These are phyloP conservation scores for Microctenopoma stevenorrisi DNA, from an alignment of 2,797 vertebrate species.

Conservation along the genomic window DNA sequence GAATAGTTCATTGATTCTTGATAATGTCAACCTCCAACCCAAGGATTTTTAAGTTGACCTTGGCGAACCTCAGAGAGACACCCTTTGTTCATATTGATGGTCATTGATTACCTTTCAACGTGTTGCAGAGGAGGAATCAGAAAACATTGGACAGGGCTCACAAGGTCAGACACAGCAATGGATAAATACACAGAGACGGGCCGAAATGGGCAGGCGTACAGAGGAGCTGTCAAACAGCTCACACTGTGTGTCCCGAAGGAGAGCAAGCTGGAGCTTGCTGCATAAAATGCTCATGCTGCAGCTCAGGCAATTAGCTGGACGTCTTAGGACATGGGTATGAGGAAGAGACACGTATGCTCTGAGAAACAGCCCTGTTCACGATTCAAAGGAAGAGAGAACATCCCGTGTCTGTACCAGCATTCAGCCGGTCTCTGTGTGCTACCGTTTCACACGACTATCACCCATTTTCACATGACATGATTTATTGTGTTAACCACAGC, in stretches of 20 bases:
- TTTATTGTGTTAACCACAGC: slow-evolving; percentile 33
- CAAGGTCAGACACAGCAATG: slow-evolving; percentile 50
- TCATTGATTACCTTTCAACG: slow-evolving; percentile 69
- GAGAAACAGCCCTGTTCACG: background rate
- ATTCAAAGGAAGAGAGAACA: no score
- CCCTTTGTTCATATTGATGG: slow-evolving; percentile 44
- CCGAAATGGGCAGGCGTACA: slow-evolving; percentile 30
- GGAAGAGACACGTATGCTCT: slow-evolving; percentile 3
- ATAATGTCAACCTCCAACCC: slow-evolving; percentile 2
- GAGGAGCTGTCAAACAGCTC: slow-evolving; percentile 64
- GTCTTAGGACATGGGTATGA: slow-evolving; percentile 18
- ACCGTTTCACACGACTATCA: slow-evolving; percentile 40
- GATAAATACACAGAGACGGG: slow-evolving; percentile 36
- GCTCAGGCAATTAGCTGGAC: slow-evolving; percentile 46
- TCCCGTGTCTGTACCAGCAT: background rate
- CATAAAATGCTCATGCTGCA: slow-evolving; percentile 31
- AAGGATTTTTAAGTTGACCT: slow-evolving; percentile 45
- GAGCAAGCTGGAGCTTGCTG: slow-evolving; percentile 34
- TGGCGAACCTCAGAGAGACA: slow-evolving; percentile 22
- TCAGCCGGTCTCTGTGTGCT: slow-evolving; percentile 23
- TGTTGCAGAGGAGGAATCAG: slow-evolving; percentile 44
- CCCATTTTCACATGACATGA: slow-evolving; percentile 52
- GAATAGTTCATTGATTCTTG: slow-evolving; percentile 35
- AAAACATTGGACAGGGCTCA: slow-evolving; percentile 53
- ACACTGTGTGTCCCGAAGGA: slow-evolving; percentile 26